These are phyloP conservation scores for Tauraco hartlaubi DNA, from an alignment of 2,797 vertebrate genomes.

Conservation along the genomic window DNA sequence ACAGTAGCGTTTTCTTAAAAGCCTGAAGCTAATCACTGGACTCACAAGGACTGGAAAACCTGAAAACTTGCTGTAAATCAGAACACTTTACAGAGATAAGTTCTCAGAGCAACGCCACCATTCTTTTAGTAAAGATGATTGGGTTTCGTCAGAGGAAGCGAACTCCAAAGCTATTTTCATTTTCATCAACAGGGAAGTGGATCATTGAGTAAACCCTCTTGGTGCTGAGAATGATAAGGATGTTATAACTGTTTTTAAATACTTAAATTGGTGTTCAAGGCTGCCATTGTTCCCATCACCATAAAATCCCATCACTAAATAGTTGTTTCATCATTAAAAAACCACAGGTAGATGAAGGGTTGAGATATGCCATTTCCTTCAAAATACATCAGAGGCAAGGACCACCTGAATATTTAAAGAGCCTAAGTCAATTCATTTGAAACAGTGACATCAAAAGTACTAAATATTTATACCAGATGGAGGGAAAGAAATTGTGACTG, in stretches of 20 bases:
- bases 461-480: conserved; percentile 29
- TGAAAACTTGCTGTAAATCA: background rate
- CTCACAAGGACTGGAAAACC: background rate
- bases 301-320: background rate
- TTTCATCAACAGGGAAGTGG: background rate
- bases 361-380: background rate
- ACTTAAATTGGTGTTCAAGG: background rate
- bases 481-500: background rate
- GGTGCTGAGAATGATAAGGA: background rate
- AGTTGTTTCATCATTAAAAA: background rate
- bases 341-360: fast-evolving
- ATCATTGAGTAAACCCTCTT: background rate
- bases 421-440: background rate
- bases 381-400: background rate
- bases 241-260: background rate
- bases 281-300: background rate
- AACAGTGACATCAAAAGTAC: background rate
- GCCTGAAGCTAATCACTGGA: background rate
- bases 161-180: background rate
- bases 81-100: background rate
- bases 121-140: background rate
- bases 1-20: background rate
- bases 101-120: background rate
- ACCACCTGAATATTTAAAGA: background rate
- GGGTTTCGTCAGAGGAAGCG: background rate